Conservation (phyloP, 2,888 invertebrate species). For the Ennomos erosarius region DNA sequence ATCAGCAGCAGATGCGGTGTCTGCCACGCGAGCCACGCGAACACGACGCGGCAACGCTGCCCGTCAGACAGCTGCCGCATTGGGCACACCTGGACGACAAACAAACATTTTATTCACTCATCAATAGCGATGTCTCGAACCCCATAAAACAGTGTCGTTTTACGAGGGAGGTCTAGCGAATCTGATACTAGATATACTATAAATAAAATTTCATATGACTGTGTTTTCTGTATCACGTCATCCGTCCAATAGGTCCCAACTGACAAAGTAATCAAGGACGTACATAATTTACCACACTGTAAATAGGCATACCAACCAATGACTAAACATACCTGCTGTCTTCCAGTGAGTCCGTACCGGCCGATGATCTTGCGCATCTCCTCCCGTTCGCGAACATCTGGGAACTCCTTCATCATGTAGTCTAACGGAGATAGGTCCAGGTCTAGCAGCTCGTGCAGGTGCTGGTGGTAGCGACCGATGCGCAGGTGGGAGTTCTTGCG, state of each 20-base stretch:
- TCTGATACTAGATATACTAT: no score
- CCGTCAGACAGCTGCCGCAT: constrained; percentile 98
- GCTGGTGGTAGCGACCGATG: constrained; percentile 99
- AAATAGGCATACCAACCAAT: no score
- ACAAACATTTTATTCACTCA: neutral
- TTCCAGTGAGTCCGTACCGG: constrained; percentile 97
- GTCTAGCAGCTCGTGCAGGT: constrained; percentile 98
- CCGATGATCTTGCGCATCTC: constrained; percentile 99
- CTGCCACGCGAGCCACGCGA: constrained; percentile 99
- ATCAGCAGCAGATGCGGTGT: constrained; percentile 96
- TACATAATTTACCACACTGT: no score
- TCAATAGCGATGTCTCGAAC: no score
- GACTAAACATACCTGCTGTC: constrained; percentile 94
- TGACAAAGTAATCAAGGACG: no score
- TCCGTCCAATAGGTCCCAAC: no score
- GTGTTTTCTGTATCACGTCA: no score
- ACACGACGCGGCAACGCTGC: constrained; percentile 98
- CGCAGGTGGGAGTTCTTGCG: constrained; percentile 98
- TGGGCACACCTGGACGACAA: constrained; percentile 90
- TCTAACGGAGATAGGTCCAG: constrained; percentile 97
- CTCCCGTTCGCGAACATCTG: constrained; percentile 98
- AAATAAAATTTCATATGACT: no score
- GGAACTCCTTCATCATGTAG: constrained; percentile 99
- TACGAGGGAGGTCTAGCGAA: no score
- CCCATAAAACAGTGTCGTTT: no score